Base-by-base conservation (phyloP, 2,797 vertebrate species). In the Liparis tanakae region DNA sequence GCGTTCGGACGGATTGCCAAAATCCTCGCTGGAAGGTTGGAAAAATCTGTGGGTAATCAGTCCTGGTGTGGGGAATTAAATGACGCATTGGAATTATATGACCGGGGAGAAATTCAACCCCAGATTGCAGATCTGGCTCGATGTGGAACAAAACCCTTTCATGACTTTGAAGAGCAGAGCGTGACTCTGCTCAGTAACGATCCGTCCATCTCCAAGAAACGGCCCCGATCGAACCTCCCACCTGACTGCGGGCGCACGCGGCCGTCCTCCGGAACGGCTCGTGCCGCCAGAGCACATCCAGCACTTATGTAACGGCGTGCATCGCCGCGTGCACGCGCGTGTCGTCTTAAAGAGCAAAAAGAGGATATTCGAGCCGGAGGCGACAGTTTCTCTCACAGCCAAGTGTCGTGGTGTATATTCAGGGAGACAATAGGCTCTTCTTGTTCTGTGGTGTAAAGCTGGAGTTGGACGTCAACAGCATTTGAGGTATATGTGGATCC, bases 261-360 rank as follows among this genome's bases (percentile, higher is more conserved):
- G 67, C 51, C 71, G 69, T 12, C 48, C 48, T 67, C 68, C 17
- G 7, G 81, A 85, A 91, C 89, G 82, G 73, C 69, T 25, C 80
- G 86, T 89, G 79, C 87, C 87, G 76, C 83, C 86, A 88, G 60
- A 85, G 85, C 85, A 76, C 87, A 90, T 85, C 86, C 87, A 77
- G 64, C 61, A 15, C 72, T 89, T 85, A 78, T 43, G 72, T 68
- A 90, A 91, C 10, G 34, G 37, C 61, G 48, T 25, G 65, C 72
- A 85, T 81, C 84, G 61, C 41, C 0, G 2, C 18, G 36, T 69
- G 55, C 48, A 53, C 10, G n/a, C 6, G 34, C 37, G 48, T 25
- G 48, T 22, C 20, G 25, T 30, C 71, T 43, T 76, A 46, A 66
- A 60, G 63, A 51, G 70, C 12, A 36, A 65, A 22, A 34, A 12